phyloP scores from a whole-genome alignment of 2,797 vertebrate species.

The Leucoraja ocellata region DNA sequence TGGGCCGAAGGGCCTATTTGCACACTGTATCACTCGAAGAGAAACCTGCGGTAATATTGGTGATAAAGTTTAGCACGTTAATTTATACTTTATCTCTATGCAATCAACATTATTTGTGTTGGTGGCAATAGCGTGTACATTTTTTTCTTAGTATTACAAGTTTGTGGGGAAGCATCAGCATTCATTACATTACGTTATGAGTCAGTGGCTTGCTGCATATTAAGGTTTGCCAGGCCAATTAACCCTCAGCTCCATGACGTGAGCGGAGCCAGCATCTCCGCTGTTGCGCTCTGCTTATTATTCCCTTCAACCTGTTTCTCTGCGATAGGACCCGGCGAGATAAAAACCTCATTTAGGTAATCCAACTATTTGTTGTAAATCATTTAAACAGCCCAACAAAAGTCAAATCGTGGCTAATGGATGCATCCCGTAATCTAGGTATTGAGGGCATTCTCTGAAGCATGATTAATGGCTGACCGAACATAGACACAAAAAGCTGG shows the following conservation, averaged over 20 bases:
- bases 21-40: too few species aligned
- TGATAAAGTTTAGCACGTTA: not conserved
- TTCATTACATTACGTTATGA: not conserved
- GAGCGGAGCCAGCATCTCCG: not conserved
- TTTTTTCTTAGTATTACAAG: not conserved
- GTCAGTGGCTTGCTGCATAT: slow-evolving; percentile 4
- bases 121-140: not conserved
- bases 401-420: not conserved
- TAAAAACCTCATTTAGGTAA: not conserved
- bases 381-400: not conserved
- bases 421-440: not conserved
- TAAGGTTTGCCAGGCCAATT: slow-evolving; percentile 10
- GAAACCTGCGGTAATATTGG: not conserved
- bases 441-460: not conserved
- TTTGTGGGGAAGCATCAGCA: not conserved
- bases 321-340: not conserved
- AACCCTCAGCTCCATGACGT: not conserved
- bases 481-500: too few species aligned
- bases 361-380: not conserved
- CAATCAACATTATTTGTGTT: not conserved
- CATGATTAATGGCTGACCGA: too few species aligned
- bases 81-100: not conserved
- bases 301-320: not conserved
- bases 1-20: too few species aligned
- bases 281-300: not conserved